Evolutionary conservation across 2,797 vertebrate genomes (phyloP).

Genomic region (Tadarida brasiliensis): DNA sequence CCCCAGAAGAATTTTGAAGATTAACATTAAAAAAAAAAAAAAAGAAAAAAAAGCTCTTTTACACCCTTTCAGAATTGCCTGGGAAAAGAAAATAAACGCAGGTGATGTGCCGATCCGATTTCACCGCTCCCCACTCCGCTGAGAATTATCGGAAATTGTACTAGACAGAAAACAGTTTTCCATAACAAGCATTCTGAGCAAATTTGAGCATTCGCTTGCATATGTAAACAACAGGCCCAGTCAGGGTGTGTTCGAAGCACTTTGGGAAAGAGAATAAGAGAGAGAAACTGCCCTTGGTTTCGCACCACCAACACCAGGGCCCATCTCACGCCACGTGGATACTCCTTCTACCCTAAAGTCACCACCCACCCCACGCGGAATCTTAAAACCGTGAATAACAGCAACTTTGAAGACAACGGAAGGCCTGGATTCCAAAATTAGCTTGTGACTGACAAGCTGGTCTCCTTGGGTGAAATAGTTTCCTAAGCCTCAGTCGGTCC

Average conservation of each 20-base stretch:
- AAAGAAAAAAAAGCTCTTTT: constrained; percentile 79
- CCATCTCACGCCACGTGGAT: neutral
- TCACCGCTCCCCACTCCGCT: constrained; percentile 75
- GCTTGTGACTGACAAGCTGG: neutral
- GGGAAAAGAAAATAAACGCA: constrained; percentile 87
- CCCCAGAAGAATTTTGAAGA: constrained; percentile 84
- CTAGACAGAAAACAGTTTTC: constrained; percentile 79
- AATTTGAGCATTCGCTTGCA: constrained; percentile 81
- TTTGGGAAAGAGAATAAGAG: neutral
- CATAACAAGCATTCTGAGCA: constrained; percentile 82
- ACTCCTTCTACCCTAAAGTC: neutral
- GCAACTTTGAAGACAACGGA: neutral
- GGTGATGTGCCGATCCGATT: constrained; percentile 87
- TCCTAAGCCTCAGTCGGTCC: neutral
- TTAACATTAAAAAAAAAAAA: constrained; percentile 78
- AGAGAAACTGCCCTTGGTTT: neutral
- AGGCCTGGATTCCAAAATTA: neutral
- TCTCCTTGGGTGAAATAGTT: neutral
- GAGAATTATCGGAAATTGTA: constrained; percentile 82
- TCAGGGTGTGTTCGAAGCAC: constrained; percentile 64
- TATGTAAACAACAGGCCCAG: constrained; percentile 71
- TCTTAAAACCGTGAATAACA: neutral
- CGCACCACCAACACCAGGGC: neutral
- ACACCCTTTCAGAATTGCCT: constrained; percentile 83
- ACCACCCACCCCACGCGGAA: neutral